Evolutionary conservation across 2,797 vertebrate genomes (phyloP).

Genomic region (Furcifer pardalis): DNA sequence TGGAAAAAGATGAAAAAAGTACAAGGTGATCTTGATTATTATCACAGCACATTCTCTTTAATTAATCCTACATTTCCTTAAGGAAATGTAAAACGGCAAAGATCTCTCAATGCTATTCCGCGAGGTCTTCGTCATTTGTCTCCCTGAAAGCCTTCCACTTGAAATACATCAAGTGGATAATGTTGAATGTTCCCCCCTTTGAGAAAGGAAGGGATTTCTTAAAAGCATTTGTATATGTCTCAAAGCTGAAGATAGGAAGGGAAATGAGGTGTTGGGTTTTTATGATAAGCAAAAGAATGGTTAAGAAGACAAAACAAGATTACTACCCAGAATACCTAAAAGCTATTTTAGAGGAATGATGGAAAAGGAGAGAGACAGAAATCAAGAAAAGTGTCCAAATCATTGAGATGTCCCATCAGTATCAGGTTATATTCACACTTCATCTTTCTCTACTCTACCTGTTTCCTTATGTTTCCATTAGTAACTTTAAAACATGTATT

Average conservation of each 20-base stretch:
- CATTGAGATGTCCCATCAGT: constrained; percentile 15
- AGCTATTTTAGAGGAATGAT: constrained; percentile 39
- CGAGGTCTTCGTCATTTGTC: background rate
- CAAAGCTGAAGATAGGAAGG: constrained; percentile 19
- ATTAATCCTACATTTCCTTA: constrained; percentile 20
- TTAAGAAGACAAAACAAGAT: constrained; percentile 58
- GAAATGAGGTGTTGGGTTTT: constrained; percentile 47
- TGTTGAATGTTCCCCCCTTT: background rate
- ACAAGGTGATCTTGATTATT: constrained; percentile 9
- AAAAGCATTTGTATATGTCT: background rate
- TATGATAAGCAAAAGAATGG: constrained; percentile 54
- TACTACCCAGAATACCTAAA: constrained; percentile 51
- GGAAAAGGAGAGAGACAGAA: background rate
- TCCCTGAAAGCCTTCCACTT: accelerated
- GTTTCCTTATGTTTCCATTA: background rate
- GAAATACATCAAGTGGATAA: background rate
- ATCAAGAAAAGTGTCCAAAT: constrained; percentile 25
- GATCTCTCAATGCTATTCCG: background rate
- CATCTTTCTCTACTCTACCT: background rate
- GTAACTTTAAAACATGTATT: background rate
- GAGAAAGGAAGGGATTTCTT: background rate
- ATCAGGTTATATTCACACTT: background rate
- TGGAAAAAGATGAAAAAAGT: background rate
- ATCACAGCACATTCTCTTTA: background rate
- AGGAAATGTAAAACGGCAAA: background rate